These are phyloP conservation scores for Atopsyche davidsoni DNA, from an alignment of 1,140 invertebrate species.

Conservation along the genomic window DNA sequence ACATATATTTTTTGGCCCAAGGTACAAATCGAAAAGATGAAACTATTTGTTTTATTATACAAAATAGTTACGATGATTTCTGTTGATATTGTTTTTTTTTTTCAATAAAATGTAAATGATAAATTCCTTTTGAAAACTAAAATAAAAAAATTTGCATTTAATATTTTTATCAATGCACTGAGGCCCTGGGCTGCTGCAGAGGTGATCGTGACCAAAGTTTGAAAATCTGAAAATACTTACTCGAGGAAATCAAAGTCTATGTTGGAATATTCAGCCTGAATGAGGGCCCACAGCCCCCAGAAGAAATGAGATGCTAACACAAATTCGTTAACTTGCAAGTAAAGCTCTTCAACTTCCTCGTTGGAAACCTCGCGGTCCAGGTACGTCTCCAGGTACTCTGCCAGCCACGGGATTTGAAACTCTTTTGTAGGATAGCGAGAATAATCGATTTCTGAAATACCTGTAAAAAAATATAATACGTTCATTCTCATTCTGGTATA, in stretches of 20 bases:
- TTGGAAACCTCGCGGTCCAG: slow-evolving; percentile 45
- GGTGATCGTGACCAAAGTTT: slow-evolving; percentile 2
- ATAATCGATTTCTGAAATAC: slow-evolving; percentile 70
- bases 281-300: slow-evolving; percentile 90
- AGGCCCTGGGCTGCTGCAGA: background rate
- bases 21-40: too few relatives aligned
- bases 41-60: background rate
- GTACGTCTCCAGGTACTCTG: slow-evolving; percentile 65
- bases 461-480: slow-evolving; percentile 43
- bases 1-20: too few relatives aligned
- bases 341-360: slow-evolving; percentile 62
- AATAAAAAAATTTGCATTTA: slow-evolving; percentile 8
- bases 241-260: slow-evolving; percentile 93
- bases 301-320: slow-evolving; percentile 77
- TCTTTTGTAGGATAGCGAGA: slow-evolving; percentile 71
- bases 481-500: slow-evolving; percentile 13
- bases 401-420: slow-evolving; percentile 79
- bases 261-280: slow-evolving; percentile 83
- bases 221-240: slow-evolving; percentile 51
- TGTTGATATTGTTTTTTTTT: background rate
- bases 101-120: slow-evolving; percentile 6
- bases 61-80: background rate
- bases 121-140: too few relatives aligned
- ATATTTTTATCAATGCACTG: background rate
- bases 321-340: slow-evolving; percentile 74